Percentiles rank a stretch among this genome's conserved stretches.
phyloP scores from a whole-genome alignment of 2,888 invertebrate species.

The Hirtodrosophila alboralis region DNA sequence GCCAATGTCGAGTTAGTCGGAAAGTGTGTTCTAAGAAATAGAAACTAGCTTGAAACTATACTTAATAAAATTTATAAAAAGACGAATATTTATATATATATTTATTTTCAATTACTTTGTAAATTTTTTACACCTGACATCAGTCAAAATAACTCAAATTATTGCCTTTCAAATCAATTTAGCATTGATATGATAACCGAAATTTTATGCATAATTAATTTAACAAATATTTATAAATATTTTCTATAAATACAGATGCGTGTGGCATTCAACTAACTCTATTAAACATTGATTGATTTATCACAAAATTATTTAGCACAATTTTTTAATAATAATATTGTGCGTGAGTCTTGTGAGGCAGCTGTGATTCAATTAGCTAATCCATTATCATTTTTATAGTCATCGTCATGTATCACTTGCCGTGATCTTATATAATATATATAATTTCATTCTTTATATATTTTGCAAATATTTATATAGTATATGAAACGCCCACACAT shows the following conservation, averaged over 20 bases:
- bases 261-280: constrained; percentile 15
- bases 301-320: constrained; percentile 48
- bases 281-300: constrained; percentile 31
- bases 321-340: constrained; percentile 46
- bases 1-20: too few relatives aligned
- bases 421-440: constrained; percentile 5
- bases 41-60: too few relatives aligned
- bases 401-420: constrained; percentile 34
- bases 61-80: too few relatives aligned
- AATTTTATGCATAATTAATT: constrained; percentile 4
- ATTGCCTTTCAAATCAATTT: constrained; percentile 19
- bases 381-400: background rate
- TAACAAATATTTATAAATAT: constrained; percentile 6
- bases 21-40: too few relatives aligned
- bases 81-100: too few relatives aligned
- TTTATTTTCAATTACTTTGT: background rate
- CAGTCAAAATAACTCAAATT: too few relatives aligned
- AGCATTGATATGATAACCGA: constrained; percentile 30
- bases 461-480: too few relatives aligned
- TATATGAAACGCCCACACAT: constrained; percentile 18
- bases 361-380: constrained; percentile 19
- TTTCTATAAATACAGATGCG: background rate
- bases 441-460: constrained; percentile 19
- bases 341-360: constrained; percentile 10
- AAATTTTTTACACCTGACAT: too few relatives aligned